These are phyloP conservation scores for Bombus superbus DNA, from an alignment of 1,140 invertebrate species.

Conservation along the genomic window DNA sequence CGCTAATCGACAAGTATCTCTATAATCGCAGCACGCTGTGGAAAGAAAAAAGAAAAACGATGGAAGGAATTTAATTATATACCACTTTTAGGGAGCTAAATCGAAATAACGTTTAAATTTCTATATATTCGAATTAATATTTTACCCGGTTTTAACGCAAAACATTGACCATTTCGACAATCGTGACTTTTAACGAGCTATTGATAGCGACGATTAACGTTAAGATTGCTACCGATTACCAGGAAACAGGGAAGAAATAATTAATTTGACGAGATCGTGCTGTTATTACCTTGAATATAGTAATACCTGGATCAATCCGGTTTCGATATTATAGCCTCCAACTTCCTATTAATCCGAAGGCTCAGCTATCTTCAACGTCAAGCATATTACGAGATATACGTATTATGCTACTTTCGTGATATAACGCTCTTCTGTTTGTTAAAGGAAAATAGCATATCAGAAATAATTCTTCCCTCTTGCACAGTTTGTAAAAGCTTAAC, in stretches of 20 bases:
- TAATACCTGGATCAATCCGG: neutral
- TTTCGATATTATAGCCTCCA: neutral
- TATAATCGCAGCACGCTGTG: no score
- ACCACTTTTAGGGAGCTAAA: no score
- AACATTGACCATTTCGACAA: neutral
- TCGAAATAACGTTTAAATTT: no score
- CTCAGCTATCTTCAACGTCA: no score
- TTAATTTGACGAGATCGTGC: constrained; percentile 11
- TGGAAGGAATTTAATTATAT: no score
- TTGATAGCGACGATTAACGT: neutral
- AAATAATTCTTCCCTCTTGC: neutral
- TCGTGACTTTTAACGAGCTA: neutral
- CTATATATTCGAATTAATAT: neutral
- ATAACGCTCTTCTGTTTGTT: neutral
- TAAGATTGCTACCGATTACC: neutral
- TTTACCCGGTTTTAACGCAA: neutral
- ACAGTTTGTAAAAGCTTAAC: neutral
- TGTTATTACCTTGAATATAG: neutral
- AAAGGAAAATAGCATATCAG: no score
- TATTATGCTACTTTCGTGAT: neutral
- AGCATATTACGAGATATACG: neutral
- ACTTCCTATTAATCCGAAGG: neutral
- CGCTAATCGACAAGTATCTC: no score
- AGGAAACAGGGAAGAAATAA: constrained; percentile 1
- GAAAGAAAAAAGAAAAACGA: no score